Evolutionary conservation across 2,888 invertebrate species (phyloP).

Genomic region (Acronicta aceris): DNA sequence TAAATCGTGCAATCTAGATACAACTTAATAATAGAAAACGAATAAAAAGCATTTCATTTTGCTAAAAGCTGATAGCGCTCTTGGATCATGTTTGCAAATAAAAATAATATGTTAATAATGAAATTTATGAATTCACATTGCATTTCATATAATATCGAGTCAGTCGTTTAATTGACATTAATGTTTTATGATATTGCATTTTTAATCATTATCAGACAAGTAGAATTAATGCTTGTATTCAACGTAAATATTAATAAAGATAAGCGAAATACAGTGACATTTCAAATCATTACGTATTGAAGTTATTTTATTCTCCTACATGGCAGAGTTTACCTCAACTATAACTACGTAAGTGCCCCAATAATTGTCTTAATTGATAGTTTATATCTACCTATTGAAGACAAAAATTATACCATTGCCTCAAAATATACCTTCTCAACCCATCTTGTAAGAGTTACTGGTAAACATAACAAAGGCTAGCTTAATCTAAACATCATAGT

Average conservation of each 20-base stretch:
- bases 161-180: slow-evolving; percentile 18
- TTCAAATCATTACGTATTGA: slow-evolving; percentile 3
- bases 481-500: neutral
- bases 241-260: slow-evolving; percentile 34
- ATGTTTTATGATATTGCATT: slow-evolving; percentile 39
- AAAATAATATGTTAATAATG: slow-evolving; percentile 12
- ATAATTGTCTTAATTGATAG: too few relatives aligned
- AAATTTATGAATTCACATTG: slow-evolving; percentile 22
- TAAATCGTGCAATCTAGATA: neutral
- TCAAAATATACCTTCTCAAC: too few relatives aligned
- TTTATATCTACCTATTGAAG: too few relatives aligned
- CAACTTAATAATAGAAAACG: neutral
- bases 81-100: slow-evolving; percentile 4
- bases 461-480: too few relatives aligned
- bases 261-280: slow-evolving; percentile 20
- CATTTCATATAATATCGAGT: slow-evolving; percentile 29
- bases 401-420: too few relatives aligned
- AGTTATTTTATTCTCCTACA: neutral
- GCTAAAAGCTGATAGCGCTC: neutral
- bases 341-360: too few relatives aligned
- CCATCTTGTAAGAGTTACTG: neutral
- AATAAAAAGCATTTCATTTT: slow-evolving; percentile 1
- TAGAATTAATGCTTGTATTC: slow-evolving; percentile 5
- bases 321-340: neutral
- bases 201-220: slow-evolving; percentile 33